Conservation (phyloP, 2,888 invertebrate genomes). For the Achlya flavicornis region DNA sequence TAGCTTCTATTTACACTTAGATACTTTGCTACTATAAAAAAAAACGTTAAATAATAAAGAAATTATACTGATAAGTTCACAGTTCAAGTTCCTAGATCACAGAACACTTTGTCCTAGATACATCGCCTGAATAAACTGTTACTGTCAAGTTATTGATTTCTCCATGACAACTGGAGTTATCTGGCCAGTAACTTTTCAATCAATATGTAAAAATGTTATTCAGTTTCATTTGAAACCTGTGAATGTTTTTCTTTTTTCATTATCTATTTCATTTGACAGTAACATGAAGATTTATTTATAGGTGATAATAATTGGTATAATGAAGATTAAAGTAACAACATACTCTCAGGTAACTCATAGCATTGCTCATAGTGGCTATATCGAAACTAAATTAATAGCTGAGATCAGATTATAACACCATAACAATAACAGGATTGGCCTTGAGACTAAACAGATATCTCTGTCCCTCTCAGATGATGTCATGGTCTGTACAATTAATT, state of each 20-base stretch:
- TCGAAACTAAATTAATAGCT: slow-evolving; percentile 1
- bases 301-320: slow-evolving; percentile 50
- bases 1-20: slow-evolving; percentile 7
- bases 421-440: slow-evolving; percentile 35
- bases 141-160: slow-evolving; percentile 48
- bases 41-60: slow-evolving; percentile 25
- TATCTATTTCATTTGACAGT: not conserved
- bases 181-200: slow-evolving; percentile 28
- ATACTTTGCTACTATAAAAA: not conserved
- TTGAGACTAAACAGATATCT: slow-evolving; percentile 40
- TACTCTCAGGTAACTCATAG: slow-evolving; percentile 71
- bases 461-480: slow-evolving; percentile 53
- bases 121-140: slow-evolving; percentile 31
- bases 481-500: slow-evolving; percentile 30
- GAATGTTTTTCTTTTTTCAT: not conserved
- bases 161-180: slow-evolving; percentile 54
- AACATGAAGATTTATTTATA: slow-evolving; percentile 42
- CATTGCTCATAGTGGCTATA: not conserved
- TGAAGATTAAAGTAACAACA: slow-evolving; percentile 68
- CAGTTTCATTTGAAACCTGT: not conserved
- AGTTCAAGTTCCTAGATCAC: too few species aligned
- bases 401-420: not conserved
- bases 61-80: slow-evolving; percentile 27
- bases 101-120: slow-evolving; percentile 4
- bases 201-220: not conserved